Evolutionary conservation across 2,797 vertebrate genomes (phyloP).

Genomic region (Merluccius polli): DNA sequence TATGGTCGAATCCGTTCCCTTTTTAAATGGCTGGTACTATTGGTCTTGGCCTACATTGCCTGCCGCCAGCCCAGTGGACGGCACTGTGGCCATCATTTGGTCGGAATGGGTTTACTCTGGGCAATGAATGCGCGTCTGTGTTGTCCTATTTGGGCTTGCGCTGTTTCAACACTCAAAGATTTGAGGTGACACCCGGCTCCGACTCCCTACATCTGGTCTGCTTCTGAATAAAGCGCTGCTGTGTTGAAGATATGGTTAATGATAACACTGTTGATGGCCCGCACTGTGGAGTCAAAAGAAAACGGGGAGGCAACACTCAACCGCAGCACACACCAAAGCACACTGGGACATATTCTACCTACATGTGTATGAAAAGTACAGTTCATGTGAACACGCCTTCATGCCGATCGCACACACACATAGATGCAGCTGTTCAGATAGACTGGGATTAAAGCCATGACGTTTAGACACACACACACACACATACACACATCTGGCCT

Average conservation of each 20-base stretch:
- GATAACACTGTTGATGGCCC: not conserved
- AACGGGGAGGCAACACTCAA: not conserved
- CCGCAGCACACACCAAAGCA: not conserved
- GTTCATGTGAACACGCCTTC: not conserved
- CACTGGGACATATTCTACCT: not conserved
- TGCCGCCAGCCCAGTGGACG: constrained; percentile 49
- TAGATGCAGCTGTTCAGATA: not conserved
- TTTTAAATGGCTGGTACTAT: constrained; percentile 59
- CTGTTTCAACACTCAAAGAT: constrained; percentile 55
- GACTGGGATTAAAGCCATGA: not conserved
- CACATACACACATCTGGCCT: constrained; percentile 1
- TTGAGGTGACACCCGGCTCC: constrained; percentile 41
- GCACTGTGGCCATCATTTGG: constrained; percentile 44
- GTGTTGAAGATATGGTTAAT: not conserved
- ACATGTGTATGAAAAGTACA: not conserved
- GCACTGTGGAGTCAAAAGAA: not conserved
- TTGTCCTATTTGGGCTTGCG: constrained; percentile 50
- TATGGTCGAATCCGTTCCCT: constrained; percentile 36
- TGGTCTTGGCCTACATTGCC: constrained; percentile 62
- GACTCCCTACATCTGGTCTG: constrained; percentile 23
- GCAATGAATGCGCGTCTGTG: constrained; percentile 63
- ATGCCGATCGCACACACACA: not conserved
- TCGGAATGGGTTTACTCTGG: constrained; percentile 50
- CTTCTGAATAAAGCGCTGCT: constrained; percentile 48
- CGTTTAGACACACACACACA: not conserved